Conservation (phyloP, 2,797 vertebrate species). For the Cottoperca gobio region DNA sequence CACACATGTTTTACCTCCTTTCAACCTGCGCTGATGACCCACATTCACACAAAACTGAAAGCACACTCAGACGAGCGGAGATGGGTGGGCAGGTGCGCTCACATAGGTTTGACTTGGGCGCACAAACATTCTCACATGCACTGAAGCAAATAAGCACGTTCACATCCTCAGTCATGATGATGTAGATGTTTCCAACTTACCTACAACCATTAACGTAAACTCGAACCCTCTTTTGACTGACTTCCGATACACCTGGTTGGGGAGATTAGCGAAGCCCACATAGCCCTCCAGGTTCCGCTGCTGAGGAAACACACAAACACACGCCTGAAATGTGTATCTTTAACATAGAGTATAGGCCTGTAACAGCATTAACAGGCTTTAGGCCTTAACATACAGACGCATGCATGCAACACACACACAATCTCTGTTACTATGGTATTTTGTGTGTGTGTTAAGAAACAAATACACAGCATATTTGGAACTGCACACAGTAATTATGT, state of each 20-base stretch:
- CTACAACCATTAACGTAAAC: constrained; percentile 88
- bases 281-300: constrained; percentile 88
- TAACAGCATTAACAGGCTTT: neutral
- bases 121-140: neutral
- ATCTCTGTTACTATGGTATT: constrained; percentile 3
- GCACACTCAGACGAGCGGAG: constrained; percentile 8
- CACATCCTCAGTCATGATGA: neutral
- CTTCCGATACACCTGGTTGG: constrained; percentile 89
- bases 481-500: constrained; percentile 8
- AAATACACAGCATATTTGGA: neutral
- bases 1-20: constrained; percentile 18
- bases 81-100: constrained; percentile 30
- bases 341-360: too few species aligned
- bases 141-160: neutral
- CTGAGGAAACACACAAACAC: constrained; percentile 65
- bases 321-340: too few species aligned
- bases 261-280: constrained; percentile 87
- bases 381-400: neutral
- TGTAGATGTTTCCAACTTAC: constrained; percentile 73
- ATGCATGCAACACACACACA: constrained; percentile 9
- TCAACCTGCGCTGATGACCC: constrained; percentile 19
- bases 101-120: neutral
- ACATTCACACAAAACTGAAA: constrained; percentile 31
- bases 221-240: constrained; percentile 88
- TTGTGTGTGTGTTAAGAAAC: neutral